These are phyloP conservation scores for Buteo buteo DNA, from an alignment of 2,113 vertebrate genomes.

Conservation along the genomic window DNA sequence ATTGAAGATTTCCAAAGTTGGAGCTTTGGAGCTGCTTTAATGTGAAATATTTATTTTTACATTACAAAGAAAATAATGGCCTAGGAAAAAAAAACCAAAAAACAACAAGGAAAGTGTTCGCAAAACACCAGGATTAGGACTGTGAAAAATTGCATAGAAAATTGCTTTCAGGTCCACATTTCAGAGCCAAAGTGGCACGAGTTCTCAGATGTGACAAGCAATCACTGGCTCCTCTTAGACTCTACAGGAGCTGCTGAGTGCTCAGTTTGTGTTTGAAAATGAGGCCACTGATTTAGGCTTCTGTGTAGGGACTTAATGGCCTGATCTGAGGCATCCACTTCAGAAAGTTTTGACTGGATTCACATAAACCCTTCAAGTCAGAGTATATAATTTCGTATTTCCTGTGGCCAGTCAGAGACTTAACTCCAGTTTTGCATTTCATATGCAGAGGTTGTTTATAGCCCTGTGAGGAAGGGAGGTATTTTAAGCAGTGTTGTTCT, in stretches of 20 bases:
- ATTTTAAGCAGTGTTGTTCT: background rate
- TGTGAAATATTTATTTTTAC: constrained; percentile 30
- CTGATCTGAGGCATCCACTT: constrained; percentile 19
- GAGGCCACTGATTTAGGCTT: constrained; percentile 1
- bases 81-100: background rate
- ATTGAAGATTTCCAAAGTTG: constrained; percentile 20
- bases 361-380: background rate
- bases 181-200: background rate
- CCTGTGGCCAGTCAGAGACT: background rate
- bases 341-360: constrained; percentile 31
- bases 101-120: background rate
- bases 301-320: constrained; percentile 9
- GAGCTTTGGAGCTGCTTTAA: background rate
- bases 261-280: constrained; percentile 42
- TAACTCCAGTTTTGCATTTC: background rate
- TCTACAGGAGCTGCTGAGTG: background rate
- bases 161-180: background rate
- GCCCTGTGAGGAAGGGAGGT: background rate
- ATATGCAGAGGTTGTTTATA: background rate
- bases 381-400: background rate
- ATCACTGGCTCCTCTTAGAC: background rate
- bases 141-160: constrained; percentile 3
- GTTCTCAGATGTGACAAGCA: constrained; percentile 37
- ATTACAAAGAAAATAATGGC: constrained; percentile 10
- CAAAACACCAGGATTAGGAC: background rate